A percentile compares a stretch with the other conserved stretches of the same genome.
Evolutionary conservation across 2,888 invertebrate genomes (phyloP).

Genomic region (Drosophila kambysellisi): DNA sequence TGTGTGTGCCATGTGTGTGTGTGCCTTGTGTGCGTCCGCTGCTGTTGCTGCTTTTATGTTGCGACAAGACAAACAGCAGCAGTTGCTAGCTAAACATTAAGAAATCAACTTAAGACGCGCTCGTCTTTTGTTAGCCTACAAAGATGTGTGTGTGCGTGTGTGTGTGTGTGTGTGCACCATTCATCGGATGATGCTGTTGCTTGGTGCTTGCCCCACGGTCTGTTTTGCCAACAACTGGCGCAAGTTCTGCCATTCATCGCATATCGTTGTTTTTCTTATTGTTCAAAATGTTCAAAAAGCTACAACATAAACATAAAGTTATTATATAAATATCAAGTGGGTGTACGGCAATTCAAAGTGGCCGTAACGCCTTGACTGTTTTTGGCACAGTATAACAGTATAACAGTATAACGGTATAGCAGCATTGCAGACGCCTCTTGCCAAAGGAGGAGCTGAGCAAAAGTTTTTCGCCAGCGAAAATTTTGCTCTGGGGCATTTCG

Average conservation of each 20-base stretch:
- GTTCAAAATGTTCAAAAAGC: slow-evolving; percentile 62
- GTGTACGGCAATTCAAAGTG: slow-evolving; percentile 33
- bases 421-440: slow-evolving; percentile 12
- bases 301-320: slow-evolving; percentile 80
- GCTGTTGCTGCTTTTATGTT: slow-evolving; percentile 67
- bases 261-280: slow-evolving; percentile 44
- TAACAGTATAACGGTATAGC: neutral
- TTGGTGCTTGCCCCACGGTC: slow-evolving; percentile 52
- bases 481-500: slow-evolving; percentile 35
- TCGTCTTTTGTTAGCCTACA: slow-evolving; percentile 72
- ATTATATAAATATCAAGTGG: slow-evolving; percentile 72
- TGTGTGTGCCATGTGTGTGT: slow-evolving; percentile 17
- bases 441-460: slow-evolving; percentile 22
- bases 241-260: slow-evolving; percentile 26
- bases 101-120: slow-evolving; percentile 81
- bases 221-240: slow-evolving; percentile 49
- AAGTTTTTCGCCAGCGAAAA: slow-evolving; percentile 49
- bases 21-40: slow-evolving; percentile 37
- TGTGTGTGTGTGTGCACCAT: slow-evolving; percentile 31
- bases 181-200: slow-evolving; percentile 15
- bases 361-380: slow-evolving; percentile 30
- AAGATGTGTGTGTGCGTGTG: neutral
- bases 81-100: slow-evolving; percentile 74
- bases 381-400: slow-evolving; percentile 24
- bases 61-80: slow-evolving; percentile 71